A percentile compares a stretch with the other conserved stretches of the same genome.
phyloP scores from a whole-genome alignment of 1,140 invertebrate genomes.

The Lamellibrachia luymesi region DNA sequence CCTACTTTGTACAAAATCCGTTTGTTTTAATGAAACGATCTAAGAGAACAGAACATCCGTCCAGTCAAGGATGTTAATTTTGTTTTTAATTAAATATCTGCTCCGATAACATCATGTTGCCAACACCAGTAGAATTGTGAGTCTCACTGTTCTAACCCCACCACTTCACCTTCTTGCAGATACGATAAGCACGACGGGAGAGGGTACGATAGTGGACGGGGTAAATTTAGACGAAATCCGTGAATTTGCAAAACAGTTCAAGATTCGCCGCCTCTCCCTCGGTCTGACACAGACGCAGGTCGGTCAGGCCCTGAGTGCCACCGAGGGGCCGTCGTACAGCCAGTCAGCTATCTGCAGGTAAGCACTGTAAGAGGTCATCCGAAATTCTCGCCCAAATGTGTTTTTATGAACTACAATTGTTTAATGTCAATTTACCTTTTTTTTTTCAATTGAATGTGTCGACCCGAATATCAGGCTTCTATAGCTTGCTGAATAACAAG shows the following conservation, averaged over 20 bases:
- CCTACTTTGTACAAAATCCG: neutral
- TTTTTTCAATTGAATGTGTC: conserved; percentile 19
- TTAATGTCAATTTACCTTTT: conserved; percentile 15
- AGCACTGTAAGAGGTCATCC: conserved; percentile 26
- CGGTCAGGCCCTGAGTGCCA: conserved; percentile 84
- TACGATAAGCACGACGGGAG: conserved; percentile 75
- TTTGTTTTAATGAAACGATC: neutral
- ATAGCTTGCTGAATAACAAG: too few relatives aligned
- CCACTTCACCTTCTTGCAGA: conserved; percentile 16
- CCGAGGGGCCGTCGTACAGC: conserved; percentile 95
- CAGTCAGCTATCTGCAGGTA: conserved; percentile 99
- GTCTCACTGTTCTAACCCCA: neutral
- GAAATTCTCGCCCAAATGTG: neutral
- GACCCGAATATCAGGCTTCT: too few relatives aligned
- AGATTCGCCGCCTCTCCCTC: conserved; percentile 84
- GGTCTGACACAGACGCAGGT: conserved; percentile 93
- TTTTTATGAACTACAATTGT: too few relatives aligned
- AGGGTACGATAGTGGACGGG: conserved; percentile 90
- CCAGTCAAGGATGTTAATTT: too few relatives aligned
- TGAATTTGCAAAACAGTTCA: conserved; percentile 97
- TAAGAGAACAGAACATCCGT: too few relatives aligned
- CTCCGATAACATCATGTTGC: neutral
- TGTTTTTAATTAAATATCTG: neutral
- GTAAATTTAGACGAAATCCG: conserved; percentile 97
- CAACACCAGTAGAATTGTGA: neutral